Base-by-base conservation (phyloP, 2,113 vertebrate species). In the Leptodactylus fuscus region DNA sequence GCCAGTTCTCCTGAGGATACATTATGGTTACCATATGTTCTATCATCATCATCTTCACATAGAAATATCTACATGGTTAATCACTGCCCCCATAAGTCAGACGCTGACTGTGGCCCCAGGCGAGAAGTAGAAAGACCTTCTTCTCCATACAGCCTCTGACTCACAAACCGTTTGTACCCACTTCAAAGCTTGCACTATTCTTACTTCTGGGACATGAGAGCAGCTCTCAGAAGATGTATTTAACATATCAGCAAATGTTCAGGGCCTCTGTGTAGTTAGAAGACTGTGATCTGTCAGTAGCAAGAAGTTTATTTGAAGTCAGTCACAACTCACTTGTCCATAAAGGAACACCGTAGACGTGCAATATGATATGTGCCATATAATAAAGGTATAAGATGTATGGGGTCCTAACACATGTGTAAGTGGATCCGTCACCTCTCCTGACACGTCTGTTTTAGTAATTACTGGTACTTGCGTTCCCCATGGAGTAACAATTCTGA, bases 141-240 rank as follows among this genome's bases (percentile, higher is more conserved):
- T 60, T 65, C 75, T 22, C 38, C 58, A 15, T 29, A 49, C 58
- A 81, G 60, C 67, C 79, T 48, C 60, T 81, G 79, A 81, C 38
- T 81, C 79, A 81, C 58, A 65, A 81, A 69, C 34, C 53, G 24
- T 22, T 49, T 48, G 16, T 27, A 69, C 24, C 60, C 60, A 48
- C 79, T 81, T 81, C 41, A 81, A 81, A 81, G 60, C 58, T 32
- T 16, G 18, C 58, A 12, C n/a, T 36, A 0, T 65, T 41, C 22
- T 36, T 67, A 81, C 41, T 32, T 48, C 34, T 46, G 44, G 79
- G 79, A 49, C 60, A 7, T 32, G 22, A n/a, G 32, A 7, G 32
- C 13, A 53, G 18, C 32, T 58, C 62, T 27, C 13, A 44, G 51
- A 58, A 41, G 77, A 18, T 79, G 48, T 13, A 18, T 60, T 34